These are phyloP conservation scores for Nannobrachium achirus DNA, from an alignment of 2,113 vertebrate genomes.

Conservation along the genomic window DNA sequence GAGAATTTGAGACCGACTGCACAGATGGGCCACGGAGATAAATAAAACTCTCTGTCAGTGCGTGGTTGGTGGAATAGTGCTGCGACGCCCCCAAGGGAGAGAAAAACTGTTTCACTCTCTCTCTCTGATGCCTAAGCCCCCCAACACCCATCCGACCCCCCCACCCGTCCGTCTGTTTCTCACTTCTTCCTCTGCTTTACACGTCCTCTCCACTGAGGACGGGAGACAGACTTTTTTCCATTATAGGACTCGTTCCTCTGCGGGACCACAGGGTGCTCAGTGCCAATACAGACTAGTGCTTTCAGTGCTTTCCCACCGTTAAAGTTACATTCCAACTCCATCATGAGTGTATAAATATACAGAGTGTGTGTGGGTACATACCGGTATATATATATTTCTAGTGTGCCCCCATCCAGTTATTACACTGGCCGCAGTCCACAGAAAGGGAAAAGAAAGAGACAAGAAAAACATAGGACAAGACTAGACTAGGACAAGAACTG, in stretches of 20 bases:
- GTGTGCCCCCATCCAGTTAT: too few species aligned
- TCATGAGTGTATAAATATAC: too few species aligned
- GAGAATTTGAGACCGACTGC: slow-evolving; percentile 90
- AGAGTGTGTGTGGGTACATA: too few species aligned
- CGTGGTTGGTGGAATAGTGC: slow-evolving; percentile 85
- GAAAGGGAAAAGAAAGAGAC: not conserved
- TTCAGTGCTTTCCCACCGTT: slow-evolving; percentile 26
- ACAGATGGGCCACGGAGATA: slow-evolving; percentile 95
- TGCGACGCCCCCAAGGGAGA: slow-evolving; percentile 87
- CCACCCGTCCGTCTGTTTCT: slow-evolving; percentile 42
- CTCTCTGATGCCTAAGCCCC: slow-evolving; percentile 27
- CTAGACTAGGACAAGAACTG: too few species aligned
- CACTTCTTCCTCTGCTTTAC: slow-evolving; percentile 31
- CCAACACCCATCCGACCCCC: slow-evolving; percentile 8
- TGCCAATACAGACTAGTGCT: slow-evolving; percentile 18
- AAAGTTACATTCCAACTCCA: slow-evolving; percentile 20
- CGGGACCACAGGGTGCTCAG: slow-evolving; percentile 43
- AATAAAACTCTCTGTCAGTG: slow-evolving; percentile 93
- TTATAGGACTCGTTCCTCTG: slow-evolving; percentile 37
- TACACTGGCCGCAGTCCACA: not conserved
- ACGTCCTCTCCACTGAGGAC: slow-evolving; percentile 37
- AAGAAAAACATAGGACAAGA: too few species aligned
- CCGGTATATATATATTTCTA: too few species aligned
- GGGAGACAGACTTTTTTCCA: slow-evolving; percentile 45
- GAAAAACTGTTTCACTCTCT: slow-evolving; percentile 52